Percentiles rank a stretch among this genome's conserved stretches.
Evolutionary conservation across 2,113 vertebrate species (phyloP).

Genomic region (Tiliqua scincoides): DNA sequence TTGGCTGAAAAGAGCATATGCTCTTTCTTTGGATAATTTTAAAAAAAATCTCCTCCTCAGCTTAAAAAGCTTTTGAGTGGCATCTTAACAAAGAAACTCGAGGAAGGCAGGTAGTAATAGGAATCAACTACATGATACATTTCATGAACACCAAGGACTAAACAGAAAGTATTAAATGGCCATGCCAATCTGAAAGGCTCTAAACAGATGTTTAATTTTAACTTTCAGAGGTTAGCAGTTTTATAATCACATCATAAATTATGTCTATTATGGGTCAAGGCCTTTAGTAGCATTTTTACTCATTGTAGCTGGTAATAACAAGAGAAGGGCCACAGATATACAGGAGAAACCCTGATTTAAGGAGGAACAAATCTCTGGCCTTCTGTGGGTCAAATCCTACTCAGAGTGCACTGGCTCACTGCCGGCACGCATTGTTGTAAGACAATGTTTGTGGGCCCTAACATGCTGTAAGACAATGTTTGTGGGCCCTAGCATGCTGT

Average conservation of each 20-base stretch:
- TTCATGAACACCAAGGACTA: conserved; percentile 11
- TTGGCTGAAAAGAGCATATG: background rate
- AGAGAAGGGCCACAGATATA: conserved; percentile 32
- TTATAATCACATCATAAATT: conserved; percentile 19
- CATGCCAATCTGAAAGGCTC: background rate
- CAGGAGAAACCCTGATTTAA: background rate
- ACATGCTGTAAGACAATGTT: too few species aligned
- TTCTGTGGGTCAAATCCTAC: too few species aligned
- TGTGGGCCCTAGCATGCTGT: too few species aligned
- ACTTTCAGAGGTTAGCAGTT: conserved; percentile 24
- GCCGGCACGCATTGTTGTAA: too few species aligned
- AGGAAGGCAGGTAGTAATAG: conserved; percentile 18
- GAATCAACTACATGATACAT: background rate
- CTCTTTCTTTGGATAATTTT: too few species aligned
- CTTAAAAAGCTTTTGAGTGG: conserved; percentile 7
- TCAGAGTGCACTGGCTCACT: too few species aligned
- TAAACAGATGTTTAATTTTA: background rate
- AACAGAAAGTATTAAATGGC: conserved; percentile 13
- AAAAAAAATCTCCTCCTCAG: background rate
- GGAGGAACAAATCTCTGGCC: background rate
- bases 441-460: too few species aligned
- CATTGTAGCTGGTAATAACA: background rate
- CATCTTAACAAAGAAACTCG: background rate
- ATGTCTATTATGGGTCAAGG: conserved; percentile 6
- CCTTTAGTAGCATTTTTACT: conserved; percentile 8